phyloP scores from a whole-genome alignment of 2,888 invertebrate genomes.

The Coleophora flavipennella region DNA sequence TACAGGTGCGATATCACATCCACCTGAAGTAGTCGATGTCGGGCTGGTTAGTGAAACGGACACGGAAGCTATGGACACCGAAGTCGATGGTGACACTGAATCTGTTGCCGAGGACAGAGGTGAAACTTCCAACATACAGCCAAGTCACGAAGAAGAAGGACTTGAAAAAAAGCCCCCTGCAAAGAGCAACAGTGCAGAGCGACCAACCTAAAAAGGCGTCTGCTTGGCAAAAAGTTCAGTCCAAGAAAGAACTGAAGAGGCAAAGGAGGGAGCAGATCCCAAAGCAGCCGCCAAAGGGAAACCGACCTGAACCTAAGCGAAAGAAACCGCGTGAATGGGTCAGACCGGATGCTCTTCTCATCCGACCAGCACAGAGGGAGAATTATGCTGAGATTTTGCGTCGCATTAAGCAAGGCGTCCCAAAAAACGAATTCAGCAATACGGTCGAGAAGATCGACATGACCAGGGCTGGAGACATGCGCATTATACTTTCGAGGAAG shows the following conservation, averaged over 20 bases:
- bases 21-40: no score
- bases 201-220: background rate
- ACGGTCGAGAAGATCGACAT: slow-evolving; percentile 3
- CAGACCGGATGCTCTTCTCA: background rate
- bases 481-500: background rate
- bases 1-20: no score
- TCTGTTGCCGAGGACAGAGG: background rate
- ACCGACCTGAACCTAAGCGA: background rate
- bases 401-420: background rate
- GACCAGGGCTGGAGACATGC: background rate
- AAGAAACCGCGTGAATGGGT: background rate
- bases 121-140: background rate
- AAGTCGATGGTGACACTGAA: background rate
- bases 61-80: background rate
- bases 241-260: background rate
- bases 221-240: background rate
- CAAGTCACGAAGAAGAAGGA: background rate
- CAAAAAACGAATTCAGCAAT: background rate
- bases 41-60: no score
- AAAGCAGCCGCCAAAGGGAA: background rate
- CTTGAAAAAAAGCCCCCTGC: background rate
- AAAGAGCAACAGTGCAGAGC: background rate
- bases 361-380: background rate
- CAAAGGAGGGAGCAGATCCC: background rate
- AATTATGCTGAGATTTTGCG: background rate